Evolutionary conservation across 1,140 invertebrate genomes (phyloP), one percentile per base, ranked within the genome.

Genomic region (Procambarus clarkii): DNA sequence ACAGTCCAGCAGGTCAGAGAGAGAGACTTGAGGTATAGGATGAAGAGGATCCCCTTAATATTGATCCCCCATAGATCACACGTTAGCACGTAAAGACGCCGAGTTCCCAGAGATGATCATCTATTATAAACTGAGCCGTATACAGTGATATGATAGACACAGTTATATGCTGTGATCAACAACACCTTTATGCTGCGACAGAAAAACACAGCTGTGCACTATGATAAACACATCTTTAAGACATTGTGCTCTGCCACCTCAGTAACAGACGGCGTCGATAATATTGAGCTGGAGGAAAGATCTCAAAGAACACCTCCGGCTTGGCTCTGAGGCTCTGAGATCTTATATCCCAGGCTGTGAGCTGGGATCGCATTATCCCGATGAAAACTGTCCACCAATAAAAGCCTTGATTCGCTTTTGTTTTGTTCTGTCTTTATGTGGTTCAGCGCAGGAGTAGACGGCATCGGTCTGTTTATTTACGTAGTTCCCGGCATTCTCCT

Each of bases 321-420:
- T n/a, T n/a, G n/a, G n/a, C n/a, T n/a, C n/a, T n/a, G n/a, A n/a
- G n/a, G n/a, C n/a, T n/a, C n/a, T n/a, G n/a, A n/a, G n/a, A n/a
- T n/a, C n/a, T n/a, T n/a, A n/a, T n/a, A n/a, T n/a, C n/a, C 18
- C 60, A 4, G 60, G 60, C 18, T 18, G 60, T 64, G 60, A 21
- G 60, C 60, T 11, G 18, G 60, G 13, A 64, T 64, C 60, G 60
- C 60, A 64, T 64, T 64, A 64, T 15, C 60, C 0, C 60, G 60
- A 64, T 64, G 60, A 64, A 64, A 64, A 64, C 60, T 64, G 60
- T 64, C 60, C 60, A 64, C 60, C 60, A 64, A 64, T 64, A 64
- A 64, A 64, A 64, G 60, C 3, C 60, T 64, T 15, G 60, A 64
- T 64, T 64, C 60, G 13, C 15, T 15, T 64, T 64, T 64, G 60